Base-by-base conservation (phyloP, 2,797 vertebrate genomes). In the Manis crassicaudata region DNA sequence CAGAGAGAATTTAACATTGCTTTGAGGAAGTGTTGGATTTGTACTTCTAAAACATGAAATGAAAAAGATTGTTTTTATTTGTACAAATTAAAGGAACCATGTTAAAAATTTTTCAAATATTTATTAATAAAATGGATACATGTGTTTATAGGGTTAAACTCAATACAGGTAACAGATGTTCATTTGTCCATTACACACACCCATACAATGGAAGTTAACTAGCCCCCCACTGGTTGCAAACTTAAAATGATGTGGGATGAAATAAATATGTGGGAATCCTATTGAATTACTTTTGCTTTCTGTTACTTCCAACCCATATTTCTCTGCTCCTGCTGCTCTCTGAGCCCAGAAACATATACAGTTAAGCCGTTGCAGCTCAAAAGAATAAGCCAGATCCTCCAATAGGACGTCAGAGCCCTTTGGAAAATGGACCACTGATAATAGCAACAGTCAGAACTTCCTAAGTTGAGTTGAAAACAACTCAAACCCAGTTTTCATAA, bases 231-330 rank as follows among this genome's bases (percentile, higher is more conserved):
- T 91, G 52, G 6, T 50, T 90, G 60, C 70, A 29, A 86, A 90
- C 65, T 85, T 70, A 90, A 79, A 95, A 81, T 56, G 40, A 95
- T 54, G 4, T 82, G 43, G 58, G 50, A 87, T 96, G 60, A 94
- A 96, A 97, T 97, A 97, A 98, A 97, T 29, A 46, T 54, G 2
- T 89, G 83, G 46, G 89, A 92, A 93, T 91, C 58, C 72, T 76
- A 35, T 12, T 85, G 75, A 82, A 63, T 65, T 67, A 3, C 6
- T 70, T 90, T 72, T 63, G 37, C 92, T 77, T 84, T 80, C 40
- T 29, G 5, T 88, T 56, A 65, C 37, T 92, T 82, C 32, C 8
- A 76, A 37, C n/a, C 25, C 0, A 0, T 35, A 25, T 75, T 62
- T 92, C 37, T 95, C 40, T 65, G 46, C 84, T 95, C 58, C 29